Conservation (phyloP, 2,888 invertebrate species). For the Stenoptilia bipunctidactyla region DNA sequence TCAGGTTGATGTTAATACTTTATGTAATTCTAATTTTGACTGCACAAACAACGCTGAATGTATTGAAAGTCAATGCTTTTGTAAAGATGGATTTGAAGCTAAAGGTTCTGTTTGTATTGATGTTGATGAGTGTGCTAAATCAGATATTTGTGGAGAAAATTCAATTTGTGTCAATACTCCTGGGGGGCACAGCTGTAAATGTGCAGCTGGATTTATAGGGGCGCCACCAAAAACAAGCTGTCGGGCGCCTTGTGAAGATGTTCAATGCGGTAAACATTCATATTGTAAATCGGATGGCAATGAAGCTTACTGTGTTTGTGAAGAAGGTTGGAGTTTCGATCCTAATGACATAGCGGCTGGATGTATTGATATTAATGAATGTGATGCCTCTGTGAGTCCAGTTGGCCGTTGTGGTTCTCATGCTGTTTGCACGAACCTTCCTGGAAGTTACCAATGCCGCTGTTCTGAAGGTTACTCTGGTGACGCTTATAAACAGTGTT, state of each 20-base stretch:
- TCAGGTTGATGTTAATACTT: conserved; percentile 86
- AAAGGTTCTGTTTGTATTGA: conserved; percentile 85
- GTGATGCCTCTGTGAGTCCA: conserved; percentile 81
- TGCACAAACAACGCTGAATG: conserved; percentile 94
- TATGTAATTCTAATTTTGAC: conserved; percentile 89
- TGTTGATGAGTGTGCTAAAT: conserved; percentile 81
- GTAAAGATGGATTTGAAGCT: conserved; percentile 87
- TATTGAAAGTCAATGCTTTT: conserved; percentile 89
- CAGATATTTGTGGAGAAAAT: conserved; percentile 77
- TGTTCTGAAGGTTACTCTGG: conserved; percentile 90
- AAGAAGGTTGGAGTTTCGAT: conserved; percentile 94
- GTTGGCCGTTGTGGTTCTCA: conserved; percentile 88
- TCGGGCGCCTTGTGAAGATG: conserved; percentile 93
- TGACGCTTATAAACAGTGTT: conserved; percentile 84
- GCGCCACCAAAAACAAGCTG: conserved; percentile 84
- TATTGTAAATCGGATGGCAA: conserved; percentile 90
- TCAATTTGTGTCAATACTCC: conserved; percentile 83
- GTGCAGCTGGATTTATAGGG: conserved; percentile 85
- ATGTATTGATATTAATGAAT: conserved; percentile 93
- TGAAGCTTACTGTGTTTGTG: conserved; percentile 93
- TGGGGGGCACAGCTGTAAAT: conserved; percentile 86
- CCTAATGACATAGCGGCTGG: conserved; percentile 90
- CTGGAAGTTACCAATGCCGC: conserved; percentile 84
- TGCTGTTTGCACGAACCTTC: conserved; percentile 83
- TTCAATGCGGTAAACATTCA: conserved; percentile 89